phyloP scores from a whole-genome alignment of 1,140 invertebrate species.

The Palaemon carinicauda region DNA sequence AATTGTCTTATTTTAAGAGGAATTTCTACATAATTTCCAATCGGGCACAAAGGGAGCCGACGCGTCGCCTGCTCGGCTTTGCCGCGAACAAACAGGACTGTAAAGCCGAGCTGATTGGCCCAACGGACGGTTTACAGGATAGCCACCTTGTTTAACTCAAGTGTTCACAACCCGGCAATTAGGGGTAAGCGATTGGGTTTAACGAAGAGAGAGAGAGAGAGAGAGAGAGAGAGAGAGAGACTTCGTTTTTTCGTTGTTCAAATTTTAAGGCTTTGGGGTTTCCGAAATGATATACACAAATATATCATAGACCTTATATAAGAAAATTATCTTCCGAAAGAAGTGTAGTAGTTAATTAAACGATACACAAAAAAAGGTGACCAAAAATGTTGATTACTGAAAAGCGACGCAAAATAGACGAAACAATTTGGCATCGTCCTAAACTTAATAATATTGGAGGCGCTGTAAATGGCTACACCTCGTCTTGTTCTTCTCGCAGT shows the following conservation, averaged over 20 bases:
- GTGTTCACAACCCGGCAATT: conserved; percentile 34
- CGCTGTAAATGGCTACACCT: conserved; percentile 19
- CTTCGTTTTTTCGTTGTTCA: too few species aligned
- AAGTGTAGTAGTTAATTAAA: too few species aligned
- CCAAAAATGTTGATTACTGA: neutral
- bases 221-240: too few species aligned
- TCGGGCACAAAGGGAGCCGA: conserved; percentile 11
- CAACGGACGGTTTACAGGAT: conserved; percentile 19
- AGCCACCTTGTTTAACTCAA: conserved; percentile 35
- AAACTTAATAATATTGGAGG: conserved; percentile 23
- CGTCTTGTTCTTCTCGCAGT: conserved; percentile 16
- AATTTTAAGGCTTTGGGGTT: too few species aligned
- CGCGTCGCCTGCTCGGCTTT: neutral
- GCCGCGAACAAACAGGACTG: conserved; percentile 14
- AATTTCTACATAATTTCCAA: conserved; percentile 24
- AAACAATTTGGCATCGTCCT: neutral
- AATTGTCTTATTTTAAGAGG: conserved; percentile 16
- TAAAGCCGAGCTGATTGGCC: conserved; percentile 23
- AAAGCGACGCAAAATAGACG: neutral
- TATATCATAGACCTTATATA: too few species aligned
- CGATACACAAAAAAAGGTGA: neutral
- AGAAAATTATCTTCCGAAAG: too few species aligned
- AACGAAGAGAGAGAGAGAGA: neutral
- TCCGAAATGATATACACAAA: too few species aligned
- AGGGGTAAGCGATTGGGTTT: conserved; percentile 39